Percentiles rank a stretch among this genome's conserved stretches.
Evolutionary conservation across 2,888 invertebrate species (phyloP).

Genomic region (Drosophila formosana): DNA sequence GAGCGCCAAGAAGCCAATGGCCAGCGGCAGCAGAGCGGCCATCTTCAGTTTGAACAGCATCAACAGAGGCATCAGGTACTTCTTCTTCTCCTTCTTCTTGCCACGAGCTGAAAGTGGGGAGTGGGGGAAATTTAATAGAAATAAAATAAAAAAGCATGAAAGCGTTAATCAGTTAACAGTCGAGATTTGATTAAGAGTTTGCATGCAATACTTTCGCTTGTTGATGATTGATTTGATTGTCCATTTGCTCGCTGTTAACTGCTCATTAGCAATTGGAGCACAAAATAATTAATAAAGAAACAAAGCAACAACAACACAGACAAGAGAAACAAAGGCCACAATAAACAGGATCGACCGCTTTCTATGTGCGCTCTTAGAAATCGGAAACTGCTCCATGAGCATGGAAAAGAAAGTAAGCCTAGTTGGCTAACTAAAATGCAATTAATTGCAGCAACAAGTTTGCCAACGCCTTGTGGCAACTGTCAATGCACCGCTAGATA

Average conservation of each 20-base stretch:
- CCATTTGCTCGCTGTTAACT: conserved; percentile 38
- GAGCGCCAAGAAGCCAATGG: conserved; percentile 91
- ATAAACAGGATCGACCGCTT: conserved; percentile 75
- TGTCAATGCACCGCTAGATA: conserved; percentile 76
- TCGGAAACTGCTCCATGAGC: conserved; percentile 50
- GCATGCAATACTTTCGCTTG: conserved; percentile 76
- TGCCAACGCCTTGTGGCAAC: conserved; percentile 39
- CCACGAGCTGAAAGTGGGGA: conserved; percentile 88
- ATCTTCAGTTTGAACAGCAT: conserved; percentile 92
- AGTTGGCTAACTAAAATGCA: conserved; percentile 69
- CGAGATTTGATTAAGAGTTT: conserved; percentile 25
- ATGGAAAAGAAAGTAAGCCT: conserved; percentile 77
- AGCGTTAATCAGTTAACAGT: not conserved
- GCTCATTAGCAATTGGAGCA: conserved; percentile 78
- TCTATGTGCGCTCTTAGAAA: conserved; percentile 68
- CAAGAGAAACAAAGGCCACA: not conserved
- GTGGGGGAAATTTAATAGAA: not conserved
- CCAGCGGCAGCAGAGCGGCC: conserved; percentile 91
- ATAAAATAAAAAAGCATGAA: not conserved
- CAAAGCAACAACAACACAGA: conserved; percentile 11
- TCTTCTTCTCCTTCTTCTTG: conserved; percentile 92
- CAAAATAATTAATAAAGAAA: conserved; percentile 56
- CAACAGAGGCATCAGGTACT: conserved; percentile 91
- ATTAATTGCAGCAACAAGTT: conserved; percentile 68
- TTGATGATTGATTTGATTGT: conserved; percentile 13